A percentile compares a stretch with the other conserved stretches of the same genome.
phyloP scores from a whole-genome alignment of 92 coral and sea anemone species.

The Porites rus region DNA sequence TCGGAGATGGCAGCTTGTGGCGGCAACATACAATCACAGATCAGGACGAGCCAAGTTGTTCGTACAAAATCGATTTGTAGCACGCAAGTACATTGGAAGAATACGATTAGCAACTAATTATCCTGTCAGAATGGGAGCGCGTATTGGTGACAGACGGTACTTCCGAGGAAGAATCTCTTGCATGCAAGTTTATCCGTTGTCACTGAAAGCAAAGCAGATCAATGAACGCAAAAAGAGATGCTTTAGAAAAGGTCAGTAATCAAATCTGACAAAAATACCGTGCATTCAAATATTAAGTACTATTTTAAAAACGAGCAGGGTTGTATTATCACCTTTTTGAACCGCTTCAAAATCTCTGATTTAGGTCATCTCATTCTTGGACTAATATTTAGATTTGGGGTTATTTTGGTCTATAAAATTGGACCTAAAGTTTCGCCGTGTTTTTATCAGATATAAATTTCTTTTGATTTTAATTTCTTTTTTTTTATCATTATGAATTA shows the following conservation, averaged over 20 bases:
- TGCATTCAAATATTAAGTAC: no score
- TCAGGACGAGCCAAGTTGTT: slow-evolving; percentile 75
- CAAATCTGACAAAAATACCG: not conserved
- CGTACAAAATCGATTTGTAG: slow-evolving; percentile 67
- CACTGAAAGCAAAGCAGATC: slow-evolving; percentile 56
- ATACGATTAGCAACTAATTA: slow-evolving; percentile 65
- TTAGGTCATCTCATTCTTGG: no score
- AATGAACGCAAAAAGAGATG: slow-evolving; percentile 65
- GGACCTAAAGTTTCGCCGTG: no score
- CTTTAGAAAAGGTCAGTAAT: slow-evolving; percentile 70
- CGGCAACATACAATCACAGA: slow-evolving; percentile 67
- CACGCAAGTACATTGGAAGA: slow-evolving; percentile 57
- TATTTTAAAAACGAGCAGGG: no score
- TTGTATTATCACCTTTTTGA: no score
- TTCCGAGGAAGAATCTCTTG: slow-evolving; percentile 79
- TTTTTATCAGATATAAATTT: no score
- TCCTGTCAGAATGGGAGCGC: slow-evolving; percentile 79
- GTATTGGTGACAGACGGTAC: slow-evolving; percentile 64
- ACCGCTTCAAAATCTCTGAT: no score
- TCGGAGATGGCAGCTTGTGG: slow-evolving; percentile 74
- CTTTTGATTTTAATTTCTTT: no score
- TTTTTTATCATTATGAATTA: no score
- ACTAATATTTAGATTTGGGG: no score
- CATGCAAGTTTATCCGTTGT: slow-evolving; percentile 75
- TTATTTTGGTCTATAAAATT: no score